Evolutionary conservation across 2,888 invertebrate species (phyloP).

Genomic region (Siphonodentalium dalli): DNA sequence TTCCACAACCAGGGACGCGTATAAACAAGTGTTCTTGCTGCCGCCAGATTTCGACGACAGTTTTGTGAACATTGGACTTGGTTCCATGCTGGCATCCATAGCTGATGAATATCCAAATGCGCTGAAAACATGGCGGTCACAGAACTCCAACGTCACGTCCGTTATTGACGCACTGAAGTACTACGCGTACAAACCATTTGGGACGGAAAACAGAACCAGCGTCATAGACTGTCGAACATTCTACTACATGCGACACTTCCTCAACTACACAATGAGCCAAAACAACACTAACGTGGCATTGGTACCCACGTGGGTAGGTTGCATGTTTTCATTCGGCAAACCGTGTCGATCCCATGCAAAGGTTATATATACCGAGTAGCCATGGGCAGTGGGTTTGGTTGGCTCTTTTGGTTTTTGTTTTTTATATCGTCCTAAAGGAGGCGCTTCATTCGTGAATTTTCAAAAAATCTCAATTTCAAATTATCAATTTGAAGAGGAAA

Average conservation of each 20-base stretch:
- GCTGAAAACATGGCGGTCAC: conserved; percentile 26
- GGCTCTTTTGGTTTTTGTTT: neutral
- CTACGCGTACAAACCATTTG: conserved; percentile 47
- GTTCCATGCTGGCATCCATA: conserved; percentile 33
- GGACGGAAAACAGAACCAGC: conserved; percentile 30
- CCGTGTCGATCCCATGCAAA: neutral
- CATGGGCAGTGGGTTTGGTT: neutral
- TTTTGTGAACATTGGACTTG: conserved; percentile 45
- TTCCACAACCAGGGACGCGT: conserved; percentile 21
- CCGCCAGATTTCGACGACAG: conserved; percentile 52
- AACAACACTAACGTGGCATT: conserved; percentile 34
- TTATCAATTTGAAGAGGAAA: no score
- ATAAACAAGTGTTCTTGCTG: conserved; percentile 36
- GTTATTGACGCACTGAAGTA: conserved; percentile 35
- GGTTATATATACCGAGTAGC: neutral
- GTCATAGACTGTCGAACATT: conserved; percentile 48
- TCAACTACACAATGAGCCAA: conserved; percentile 25
- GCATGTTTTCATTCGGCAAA: neutral
- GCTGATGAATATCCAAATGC: conserved; percentile 18
- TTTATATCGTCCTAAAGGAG: no score
- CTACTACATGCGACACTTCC: conserved; percentile 42
- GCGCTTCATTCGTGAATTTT: no score
- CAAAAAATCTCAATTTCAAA: no score
- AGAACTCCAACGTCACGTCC: conserved; percentile 37
- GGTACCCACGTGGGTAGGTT: conserved; percentile 47